Evolutionary conservation across 2,888 invertebrate genomes (phyloP), one percentile per base, ranked within the genome.

Genomic region (Salticus scenicus): DNA sequence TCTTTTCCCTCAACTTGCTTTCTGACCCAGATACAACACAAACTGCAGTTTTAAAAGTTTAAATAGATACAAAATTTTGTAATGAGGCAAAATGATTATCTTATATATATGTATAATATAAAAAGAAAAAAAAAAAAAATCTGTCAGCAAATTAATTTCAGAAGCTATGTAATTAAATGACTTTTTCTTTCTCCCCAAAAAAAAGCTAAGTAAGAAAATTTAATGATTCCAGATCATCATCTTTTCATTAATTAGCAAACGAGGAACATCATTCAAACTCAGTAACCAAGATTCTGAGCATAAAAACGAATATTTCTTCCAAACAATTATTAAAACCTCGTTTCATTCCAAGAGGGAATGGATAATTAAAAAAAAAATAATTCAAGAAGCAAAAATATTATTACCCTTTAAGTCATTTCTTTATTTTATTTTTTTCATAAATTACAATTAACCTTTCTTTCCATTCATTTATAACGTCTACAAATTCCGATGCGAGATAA

Each of bases 371-470:
- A 63, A 4, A 57, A n/a, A 20, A 27, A 63, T 70, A 76, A 51
- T 72, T 33, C n/a, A 72, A 30, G 28, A 64, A 72, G 69, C 72
- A 84, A 84, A 83, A 77, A 64, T 77, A 51, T 41, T 84, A 78
- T 84, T 74, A 75, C 81, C 77, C 83, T 78, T 79, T 84, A 57
- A 73, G 77, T 63, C 83, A 77, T 84, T 67, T 67, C 69, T 57
- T 70, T 57, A 51, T 67, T 77, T n/a, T n/a, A 57, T 70, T 71
- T 71, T 83, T 77, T 84, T 77, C 77, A 84, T 84, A 84, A 84
- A 84, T 84, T 84, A 84, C 83, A 84, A 84, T 84, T 84, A 84
- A 84, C 83, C 83, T 84, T 84, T 84, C 82, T 78, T 73, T 78
- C 72, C 83, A 73, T 84, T 73, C 83, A 84, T 84, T 84, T 84